A percentile compares a stretch with the other conserved stretches of the same genome.
phyloP scores from a whole-genome alignment of 2,797 vertebrate genomes.

The Typhlichthys eigenmanni region DNA sequence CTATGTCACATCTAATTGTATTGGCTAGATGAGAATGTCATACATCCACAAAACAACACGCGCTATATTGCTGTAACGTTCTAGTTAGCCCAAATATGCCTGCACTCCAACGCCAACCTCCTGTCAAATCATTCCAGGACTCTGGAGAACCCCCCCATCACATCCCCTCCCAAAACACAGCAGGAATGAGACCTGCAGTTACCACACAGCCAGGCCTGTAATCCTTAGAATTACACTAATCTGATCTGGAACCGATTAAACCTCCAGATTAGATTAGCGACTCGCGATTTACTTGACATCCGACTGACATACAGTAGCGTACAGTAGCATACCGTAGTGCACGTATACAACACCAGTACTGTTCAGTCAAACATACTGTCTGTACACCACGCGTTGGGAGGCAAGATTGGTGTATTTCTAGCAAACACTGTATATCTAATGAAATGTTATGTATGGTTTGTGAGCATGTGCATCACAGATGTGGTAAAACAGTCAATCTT shows the following conservation, averaged over 20 bases:
- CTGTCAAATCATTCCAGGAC: neutral
- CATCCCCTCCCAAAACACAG: conserved; percentile 30
- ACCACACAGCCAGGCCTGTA: conserved; percentile 62
- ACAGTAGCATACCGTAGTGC: conserved; percentile 16
- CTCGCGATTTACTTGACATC: conserved; percentile 34
- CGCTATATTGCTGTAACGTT: neutral
- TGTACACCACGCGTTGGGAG: neutral
- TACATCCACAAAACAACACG: too few species aligned
- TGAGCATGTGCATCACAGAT: neutral
- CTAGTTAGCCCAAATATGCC: conserved; percentile 4
- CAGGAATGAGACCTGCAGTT: conserved; percentile 56
- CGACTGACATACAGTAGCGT: conserved; percentile 24
- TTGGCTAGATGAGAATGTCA: neutral
- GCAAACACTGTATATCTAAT: neutral
- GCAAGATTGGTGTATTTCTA: neutral
- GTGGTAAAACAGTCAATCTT: neutral
- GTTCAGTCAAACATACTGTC: too few species aligned
- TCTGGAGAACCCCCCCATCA: conserved; percentile 14
- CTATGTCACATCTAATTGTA: neutral
- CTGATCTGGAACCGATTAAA: conserved; percentile 74
- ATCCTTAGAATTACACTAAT: conserved; percentile 76
- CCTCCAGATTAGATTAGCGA: conserved; percentile 70
- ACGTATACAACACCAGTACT: conserved; percentile 26
- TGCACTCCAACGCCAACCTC: neutral
- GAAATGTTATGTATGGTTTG: neutral